These are phyloP conservation scores for Anastatus disparis DNA, from an alignment of 1,140 invertebrate species.

Conservation along the genomic window DNA sequence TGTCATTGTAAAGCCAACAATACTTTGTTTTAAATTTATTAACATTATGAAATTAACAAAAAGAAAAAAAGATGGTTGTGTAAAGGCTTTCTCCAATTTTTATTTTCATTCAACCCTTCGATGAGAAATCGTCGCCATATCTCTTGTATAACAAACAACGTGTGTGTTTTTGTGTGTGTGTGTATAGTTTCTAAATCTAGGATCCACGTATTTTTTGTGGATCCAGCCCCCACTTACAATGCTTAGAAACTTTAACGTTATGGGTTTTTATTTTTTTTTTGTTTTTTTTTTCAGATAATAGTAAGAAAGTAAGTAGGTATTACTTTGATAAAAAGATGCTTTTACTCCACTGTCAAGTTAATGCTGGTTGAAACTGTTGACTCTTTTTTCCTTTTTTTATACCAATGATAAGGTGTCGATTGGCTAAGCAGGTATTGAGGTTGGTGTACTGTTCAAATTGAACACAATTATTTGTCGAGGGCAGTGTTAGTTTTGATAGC, in stretches of 20 bases:
- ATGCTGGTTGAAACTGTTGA: constrained; percentile 58
- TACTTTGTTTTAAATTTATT: constrained; percentile 39
- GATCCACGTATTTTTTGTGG: constrained; percentile 48
- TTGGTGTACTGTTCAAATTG: constrained; percentile 58
- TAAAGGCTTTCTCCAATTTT: constrained; percentile 63
- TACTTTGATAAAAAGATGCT: constrained; percentile 61
- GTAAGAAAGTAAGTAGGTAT: constrained; percentile 58
- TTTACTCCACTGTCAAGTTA: constrained; percentile 57
- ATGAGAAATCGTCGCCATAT: constrained; percentile 61
- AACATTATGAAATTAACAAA: constrained; percentile 44
- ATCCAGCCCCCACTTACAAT: constrained; percentile 58
- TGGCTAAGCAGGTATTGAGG: constrained; percentile 62
- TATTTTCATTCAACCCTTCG: constrained; percentile 63
- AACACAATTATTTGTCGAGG: constrained; percentile 86
- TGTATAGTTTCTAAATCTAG: constrained; percentile 51
- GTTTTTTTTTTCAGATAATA: constrained; percentile 55
- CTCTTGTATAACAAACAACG: constrained; percentile 64
- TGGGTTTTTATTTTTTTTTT: constrained; percentile 47
- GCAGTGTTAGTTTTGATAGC: constrained; percentile 93
- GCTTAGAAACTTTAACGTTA: constrained; percentile 57
- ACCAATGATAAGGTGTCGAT: constrained; percentile 64
- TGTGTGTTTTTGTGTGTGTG: constrained; percentile 52
- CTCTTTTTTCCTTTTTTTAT: constrained; percentile 51
- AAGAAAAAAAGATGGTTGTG: constrained; percentile 59
- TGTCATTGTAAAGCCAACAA: constrained; percentile 39